Percentiles rank a stretch among this genome's conserved stretches.
Evolutionary conservation across 2,888 invertebrate genomes (phyloP).

Genomic region (Drosophila picticornis): DNA sequence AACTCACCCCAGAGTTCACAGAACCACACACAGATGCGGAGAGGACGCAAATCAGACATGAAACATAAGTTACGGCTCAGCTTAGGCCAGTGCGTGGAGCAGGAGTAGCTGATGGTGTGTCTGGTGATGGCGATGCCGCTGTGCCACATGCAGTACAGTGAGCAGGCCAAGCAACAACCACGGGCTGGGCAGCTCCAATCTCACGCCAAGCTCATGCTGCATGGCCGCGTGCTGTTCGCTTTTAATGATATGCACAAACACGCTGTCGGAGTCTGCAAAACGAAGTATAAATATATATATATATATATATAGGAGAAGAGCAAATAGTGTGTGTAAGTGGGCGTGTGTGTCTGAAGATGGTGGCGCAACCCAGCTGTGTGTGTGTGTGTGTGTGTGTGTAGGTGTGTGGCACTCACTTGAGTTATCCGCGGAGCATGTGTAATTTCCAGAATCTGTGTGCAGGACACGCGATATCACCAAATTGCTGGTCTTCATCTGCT

Average conservation of each 20-base stretch:
- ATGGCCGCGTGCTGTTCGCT: conserved; percentile 90
- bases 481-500: conserved; percentile 93
- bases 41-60: conserved; percentile 56
- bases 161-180: conserved; percentile 75
- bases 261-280: conserved; percentile 91
- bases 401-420: conserved; percentile 86
- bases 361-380: background rate
- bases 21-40: background rate
- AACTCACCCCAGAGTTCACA: conserved; percentile 44
- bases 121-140: conserved; percentile 9
- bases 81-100: conserved; percentile 44
- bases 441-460: conserved; percentile 90
- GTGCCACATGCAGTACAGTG: conserved; percentile 52
- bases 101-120: conserved; percentile 14
- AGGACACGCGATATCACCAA: conserved; percentile 91
- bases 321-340: conserved; percentile 51
- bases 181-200: conserved; percentile 77
- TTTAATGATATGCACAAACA: conserved; percentile 93
- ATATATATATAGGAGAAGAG: background rate
- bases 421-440: conserved; percentile 94
- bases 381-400: background rate
- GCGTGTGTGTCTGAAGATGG: conserved; percentile 53
- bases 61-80: conserved; percentile 66
- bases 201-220: conserved; percentile 86
- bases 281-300: background rate